Evolutionary conservation across 2,113 vertebrate species (phyloP).

Genomic region (Vidua chalybeata): DNA sequence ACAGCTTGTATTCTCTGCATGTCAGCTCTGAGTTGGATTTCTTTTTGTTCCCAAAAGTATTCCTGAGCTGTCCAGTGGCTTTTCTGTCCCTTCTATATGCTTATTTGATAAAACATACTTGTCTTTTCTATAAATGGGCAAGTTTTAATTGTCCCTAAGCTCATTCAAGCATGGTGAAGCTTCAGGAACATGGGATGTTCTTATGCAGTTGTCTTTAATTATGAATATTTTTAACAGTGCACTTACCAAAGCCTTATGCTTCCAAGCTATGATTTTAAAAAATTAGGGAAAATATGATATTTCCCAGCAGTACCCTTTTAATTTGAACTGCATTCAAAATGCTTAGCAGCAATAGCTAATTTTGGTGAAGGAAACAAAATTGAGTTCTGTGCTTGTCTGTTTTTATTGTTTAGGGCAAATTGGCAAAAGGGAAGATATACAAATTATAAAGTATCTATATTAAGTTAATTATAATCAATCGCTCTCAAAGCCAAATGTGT

Average conservation of each 20-base stretch:
- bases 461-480: background rate
- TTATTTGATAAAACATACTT: background rate
- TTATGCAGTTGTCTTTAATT: background rate
- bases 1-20: background rate
- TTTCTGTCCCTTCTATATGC: background rate
- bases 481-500: background rate
- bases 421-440: background rate
- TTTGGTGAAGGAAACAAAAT: background rate
- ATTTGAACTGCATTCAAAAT: background rate
- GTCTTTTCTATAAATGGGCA: background rate
- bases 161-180: background rate
- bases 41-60: background rate
- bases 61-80: background rate
- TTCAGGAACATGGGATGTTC: background rate
- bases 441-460: no score
- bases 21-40: background rate
- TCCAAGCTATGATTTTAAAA: background rate
- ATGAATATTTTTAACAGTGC: background rate
- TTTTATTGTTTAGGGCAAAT: background rate
- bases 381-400: background rate
- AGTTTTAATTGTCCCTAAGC: background rate
- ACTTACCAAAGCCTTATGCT: background rate
- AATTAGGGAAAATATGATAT: background rate
- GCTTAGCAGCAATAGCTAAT: background rate
- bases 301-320: background rate